Evolutionary conservation across 2,888 invertebrate species (phyloP), one percentile per base, ranked within the genome.

Genomic region (Drosophila kambysellisi): DNA sequence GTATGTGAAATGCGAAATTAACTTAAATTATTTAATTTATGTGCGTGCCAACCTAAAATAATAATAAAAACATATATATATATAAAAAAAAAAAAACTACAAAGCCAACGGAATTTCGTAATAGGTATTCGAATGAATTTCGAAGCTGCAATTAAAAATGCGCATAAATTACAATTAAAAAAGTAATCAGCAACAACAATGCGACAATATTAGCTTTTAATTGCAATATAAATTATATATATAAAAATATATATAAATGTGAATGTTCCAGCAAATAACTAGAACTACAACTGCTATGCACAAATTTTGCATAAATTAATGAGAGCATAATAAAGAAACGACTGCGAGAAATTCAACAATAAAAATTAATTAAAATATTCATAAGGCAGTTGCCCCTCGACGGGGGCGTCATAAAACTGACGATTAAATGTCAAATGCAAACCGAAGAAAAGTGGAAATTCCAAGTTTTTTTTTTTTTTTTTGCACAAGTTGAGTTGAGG

Each of bases 11-110:
- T 79, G 70, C 57, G 70, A 85, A 77, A 85, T 81, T 83, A 79
- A 85, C 83, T 85, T 86, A 75, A 88, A 85, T 88, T 85, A 85
- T 88, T 88, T 85, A 85, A 88, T 83, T 83, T 83, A 83, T 83
- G 64, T 79, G 70, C 52, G 25, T 46, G 46, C 46, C 46, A 46
- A 8, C 59, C 43, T 7, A 39, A 56, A 39, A 39, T 39, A n/a
- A 56, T 41, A 53, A 25, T 8, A 25, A 20, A 9, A 43, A 17
- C 0, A 17, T 1, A 41, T 25, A 25, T 25, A 25, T 25, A 25
- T 25, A 25, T 25, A 4, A 41, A 37, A 0, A 15, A 63, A 61
- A 59, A 61, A 59, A 67, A 69, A 68, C 56, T 57, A 63, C 61
- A 70, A 73, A 77, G 69, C 52, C 66, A 80, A 69, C 39, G 58